Percentiles rank a stretch among this genome's conserved stretches.
phyloP scores from a whole-genome alignment of 2,113 vertebrate genomes.

The Apodemus speciosus region DNA sequence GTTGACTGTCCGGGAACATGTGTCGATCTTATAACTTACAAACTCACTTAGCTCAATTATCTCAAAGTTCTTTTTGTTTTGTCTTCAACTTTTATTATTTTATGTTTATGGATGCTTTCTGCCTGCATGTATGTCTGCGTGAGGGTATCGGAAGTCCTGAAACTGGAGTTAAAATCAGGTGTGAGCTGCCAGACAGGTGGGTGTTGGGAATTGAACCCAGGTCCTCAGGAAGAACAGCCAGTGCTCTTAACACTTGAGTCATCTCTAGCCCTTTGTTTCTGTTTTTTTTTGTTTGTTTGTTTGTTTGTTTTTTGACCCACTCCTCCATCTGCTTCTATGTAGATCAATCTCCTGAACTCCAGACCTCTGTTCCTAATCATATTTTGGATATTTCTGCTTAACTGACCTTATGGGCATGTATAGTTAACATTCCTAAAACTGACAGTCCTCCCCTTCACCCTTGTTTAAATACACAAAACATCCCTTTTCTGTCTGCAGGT shows the following conservation, averaged over 20 bases:
- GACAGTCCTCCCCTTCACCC: background rate
- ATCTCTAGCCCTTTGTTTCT: background rate
- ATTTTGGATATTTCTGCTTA: background rate
- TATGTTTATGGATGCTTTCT: background rate
- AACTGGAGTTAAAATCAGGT: background rate
- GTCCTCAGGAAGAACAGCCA: background rate
- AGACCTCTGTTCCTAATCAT: background rate
- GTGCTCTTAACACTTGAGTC: background rate
- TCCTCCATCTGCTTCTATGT: background rate
- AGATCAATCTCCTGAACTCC: background rate
- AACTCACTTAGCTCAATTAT: background rate
- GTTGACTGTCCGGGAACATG: too few species aligned
- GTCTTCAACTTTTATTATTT: background rate
- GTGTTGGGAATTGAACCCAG: background rate
- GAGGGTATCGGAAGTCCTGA: too few species aligned
- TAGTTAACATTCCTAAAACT: background rate
- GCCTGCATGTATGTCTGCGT: background rate
- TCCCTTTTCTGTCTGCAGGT: background rate
- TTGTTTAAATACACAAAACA: background rate
- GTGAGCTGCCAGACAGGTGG: background rate
- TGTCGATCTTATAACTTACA: background rate
- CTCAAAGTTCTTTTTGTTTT: background rate
- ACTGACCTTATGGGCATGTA: background rate
- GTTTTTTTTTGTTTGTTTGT: background rate
- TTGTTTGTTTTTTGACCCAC: background rate